A percentile compares a stretch with the other conserved stretches of the same genome.
phyloP scores from a whole-genome alignment of 2,797 vertebrate species.

The Stomatorhinus walkeri region DNA sequence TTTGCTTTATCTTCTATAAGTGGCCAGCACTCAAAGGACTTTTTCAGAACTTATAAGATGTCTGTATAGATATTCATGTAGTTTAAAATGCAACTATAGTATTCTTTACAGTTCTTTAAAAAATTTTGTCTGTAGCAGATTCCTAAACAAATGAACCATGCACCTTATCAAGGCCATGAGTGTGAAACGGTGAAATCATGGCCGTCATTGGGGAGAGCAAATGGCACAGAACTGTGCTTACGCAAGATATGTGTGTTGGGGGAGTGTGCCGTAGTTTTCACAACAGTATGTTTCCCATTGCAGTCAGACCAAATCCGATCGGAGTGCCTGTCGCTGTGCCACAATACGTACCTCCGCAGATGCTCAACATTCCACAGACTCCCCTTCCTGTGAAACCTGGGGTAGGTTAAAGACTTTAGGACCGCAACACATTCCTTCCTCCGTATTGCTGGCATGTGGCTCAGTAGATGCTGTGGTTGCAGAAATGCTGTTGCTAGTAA shows the following conservation, averaged over 20 bases:
- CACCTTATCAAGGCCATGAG: not conserved
- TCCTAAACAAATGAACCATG: not conserved
- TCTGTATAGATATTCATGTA: not conserved
- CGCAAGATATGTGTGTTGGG: not conserved
- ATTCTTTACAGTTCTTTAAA: not conserved
- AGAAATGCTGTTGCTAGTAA: not conserved
- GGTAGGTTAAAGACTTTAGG: conserved; percentile 55
- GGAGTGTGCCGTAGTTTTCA: not conserved
- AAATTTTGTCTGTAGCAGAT: not conserved
- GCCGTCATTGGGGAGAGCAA: not conserved
- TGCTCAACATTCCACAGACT: conserved; percentile 82
- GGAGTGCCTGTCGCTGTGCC: conserved; percentile 73
- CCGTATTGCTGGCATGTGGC: not conserved
- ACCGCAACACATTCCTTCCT: not conserved
- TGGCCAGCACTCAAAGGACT: not conserved
- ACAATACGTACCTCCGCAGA: conserved; percentile 68
- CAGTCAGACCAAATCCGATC: conserved; percentile 79
- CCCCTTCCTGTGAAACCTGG: conserved; percentile 66
- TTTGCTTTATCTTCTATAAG: not conserved
- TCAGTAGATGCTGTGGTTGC: not conserved
- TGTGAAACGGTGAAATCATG: not conserved
- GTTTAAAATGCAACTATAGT: not conserved
- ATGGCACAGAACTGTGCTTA: not conserved
- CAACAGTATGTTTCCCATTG: conserved; percentile 19
- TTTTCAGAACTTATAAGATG: not conserved